Evolutionary conservation across 2,888 invertebrate species (phyloP).

Genomic region (Diplolepis rosae): DNA sequence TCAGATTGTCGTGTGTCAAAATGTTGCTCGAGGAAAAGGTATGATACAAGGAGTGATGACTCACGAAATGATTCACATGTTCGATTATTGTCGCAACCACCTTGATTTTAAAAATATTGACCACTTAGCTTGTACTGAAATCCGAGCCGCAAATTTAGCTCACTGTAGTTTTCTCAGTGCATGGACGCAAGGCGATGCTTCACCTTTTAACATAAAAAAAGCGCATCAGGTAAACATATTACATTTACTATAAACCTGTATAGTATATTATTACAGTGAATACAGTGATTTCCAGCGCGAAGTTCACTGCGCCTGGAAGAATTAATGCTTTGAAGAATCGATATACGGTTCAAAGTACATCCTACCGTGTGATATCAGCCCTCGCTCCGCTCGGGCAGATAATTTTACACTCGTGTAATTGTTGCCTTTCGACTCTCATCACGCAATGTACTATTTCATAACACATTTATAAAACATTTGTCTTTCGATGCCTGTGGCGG

Average conservation of each 20-base stretch:
- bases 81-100: constrained; percentile 92
- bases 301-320: too few relatives aligned
- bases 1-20: constrained; percentile 93
- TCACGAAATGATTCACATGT: constrained; percentile 98
- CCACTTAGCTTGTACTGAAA: constrained; percentile 96
- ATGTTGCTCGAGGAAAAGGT: constrained; percentile 81
- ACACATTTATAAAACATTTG: constrained; percentile 2
- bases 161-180: constrained; percentile 93
- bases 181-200: constrained; percentile 84
- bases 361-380: too few relatives aligned
- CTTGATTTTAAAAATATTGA: constrained; percentile 92
- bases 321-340: too few relatives aligned
- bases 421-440: too few relatives aligned
- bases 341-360: too few relatives aligned
- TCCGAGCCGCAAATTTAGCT: constrained; percentile 93
- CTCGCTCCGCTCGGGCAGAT: too few relatives aligned
- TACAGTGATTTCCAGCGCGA: too few relatives aligned
- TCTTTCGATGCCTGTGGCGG: too few relatives aligned
- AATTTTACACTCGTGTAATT: too few relatives aligned
- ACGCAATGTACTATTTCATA: too few relatives aligned
- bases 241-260: too few relatives aligned
- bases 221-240: constrained; percentile 83
- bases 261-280: constrained; percentile 10
- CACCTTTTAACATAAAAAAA: constrained; percentile 81
- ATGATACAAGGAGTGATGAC: constrained; percentile 87